phyloP scores from a whole-genome alignment of 2,797 vertebrate species.

The Onychomys arenicola region DNA sequence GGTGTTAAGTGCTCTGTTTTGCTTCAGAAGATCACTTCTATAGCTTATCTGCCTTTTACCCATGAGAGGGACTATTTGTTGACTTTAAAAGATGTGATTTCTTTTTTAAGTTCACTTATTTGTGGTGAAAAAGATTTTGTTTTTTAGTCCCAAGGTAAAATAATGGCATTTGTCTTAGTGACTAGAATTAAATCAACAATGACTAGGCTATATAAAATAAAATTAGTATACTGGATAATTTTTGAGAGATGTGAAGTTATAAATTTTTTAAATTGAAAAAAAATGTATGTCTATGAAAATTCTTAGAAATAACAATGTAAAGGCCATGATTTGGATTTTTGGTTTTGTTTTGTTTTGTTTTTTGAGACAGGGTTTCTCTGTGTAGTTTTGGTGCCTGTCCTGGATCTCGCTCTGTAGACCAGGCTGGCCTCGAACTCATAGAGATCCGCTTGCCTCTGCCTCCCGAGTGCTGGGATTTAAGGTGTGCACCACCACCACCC shows the following conservation, averaged over 20 bases:
- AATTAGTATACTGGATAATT: constrained; percentile 12
- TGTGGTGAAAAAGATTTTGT: constrained; percentile 56
- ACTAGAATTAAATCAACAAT: constrained; percentile 42
- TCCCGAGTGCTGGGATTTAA: no score
- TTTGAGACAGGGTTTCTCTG: no score
- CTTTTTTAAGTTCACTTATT: constrained; percentile 65
- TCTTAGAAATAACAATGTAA: background rate
- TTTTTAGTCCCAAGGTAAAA: constrained; percentile 53
- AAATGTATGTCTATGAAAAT: background rate
- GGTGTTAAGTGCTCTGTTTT: constrained; percentile 49
- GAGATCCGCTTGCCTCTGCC: no score
- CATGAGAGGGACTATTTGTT: background rate
- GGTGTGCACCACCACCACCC: no score
- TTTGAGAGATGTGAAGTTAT: background rate
- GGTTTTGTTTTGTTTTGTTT: no score
- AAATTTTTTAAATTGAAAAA: constrained; percentile 27
- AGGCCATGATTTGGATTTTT: background rate
- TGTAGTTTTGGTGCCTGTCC: no score
- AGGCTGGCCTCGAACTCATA: no score
- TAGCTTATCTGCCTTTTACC: constrained; percentile 31
- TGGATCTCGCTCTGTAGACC: no score
- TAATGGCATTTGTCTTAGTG: constrained; percentile 8
- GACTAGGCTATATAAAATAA: background rate
- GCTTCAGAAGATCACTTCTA: constrained; percentile 35
- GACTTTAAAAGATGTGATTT: constrained; percentile 57